phyloP scores from a whole-genome alignment of 2,113 vertebrate genomes.

The Sinocyclocheilus rhinocerous region DNA sequence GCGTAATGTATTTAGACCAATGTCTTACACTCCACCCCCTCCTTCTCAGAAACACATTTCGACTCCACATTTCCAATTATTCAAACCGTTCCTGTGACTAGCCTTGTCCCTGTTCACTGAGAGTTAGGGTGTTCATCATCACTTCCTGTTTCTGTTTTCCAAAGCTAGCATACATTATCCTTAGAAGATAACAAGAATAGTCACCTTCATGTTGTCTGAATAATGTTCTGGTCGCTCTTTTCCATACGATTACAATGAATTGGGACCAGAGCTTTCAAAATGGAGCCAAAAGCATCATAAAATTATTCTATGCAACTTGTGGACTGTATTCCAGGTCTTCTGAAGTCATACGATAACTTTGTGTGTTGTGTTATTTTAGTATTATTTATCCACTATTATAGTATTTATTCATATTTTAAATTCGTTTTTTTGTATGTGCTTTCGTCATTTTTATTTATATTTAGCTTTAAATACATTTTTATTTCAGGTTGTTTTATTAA shows the following conservation, averaged over 20 bases:
- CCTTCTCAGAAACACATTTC: constrained; percentile 70
- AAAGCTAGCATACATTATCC: neutral
- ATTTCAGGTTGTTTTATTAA: no score
- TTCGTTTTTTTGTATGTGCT: no score
- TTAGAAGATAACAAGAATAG: neutral
- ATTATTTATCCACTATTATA: no score
- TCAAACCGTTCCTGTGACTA: constrained; percentile 69
- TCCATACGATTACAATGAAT: neutral
- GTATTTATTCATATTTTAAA: no score
- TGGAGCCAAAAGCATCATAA: neutral
- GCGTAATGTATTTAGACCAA: constrained; percentile 66
- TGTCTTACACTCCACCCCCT: constrained; percentile 54
- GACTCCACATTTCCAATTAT: constrained; percentile 75
- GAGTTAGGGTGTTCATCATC: constrained; percentile 55
- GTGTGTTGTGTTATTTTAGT: no score
- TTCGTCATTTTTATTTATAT: no score
- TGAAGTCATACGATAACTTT: neutral
- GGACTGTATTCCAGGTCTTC: neutral
- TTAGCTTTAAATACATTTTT: no score
- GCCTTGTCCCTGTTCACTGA: constrained; percentile 33
- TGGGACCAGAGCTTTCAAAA: neutral
- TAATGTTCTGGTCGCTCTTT: neutral
- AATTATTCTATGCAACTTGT: no score
- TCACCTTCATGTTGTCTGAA: neutral
- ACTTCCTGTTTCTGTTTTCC: constrained; percentile 25